Base-by-base conservation (phyloP, 1,140 invertebrate species). In the Drosophila parvula region DNA sequence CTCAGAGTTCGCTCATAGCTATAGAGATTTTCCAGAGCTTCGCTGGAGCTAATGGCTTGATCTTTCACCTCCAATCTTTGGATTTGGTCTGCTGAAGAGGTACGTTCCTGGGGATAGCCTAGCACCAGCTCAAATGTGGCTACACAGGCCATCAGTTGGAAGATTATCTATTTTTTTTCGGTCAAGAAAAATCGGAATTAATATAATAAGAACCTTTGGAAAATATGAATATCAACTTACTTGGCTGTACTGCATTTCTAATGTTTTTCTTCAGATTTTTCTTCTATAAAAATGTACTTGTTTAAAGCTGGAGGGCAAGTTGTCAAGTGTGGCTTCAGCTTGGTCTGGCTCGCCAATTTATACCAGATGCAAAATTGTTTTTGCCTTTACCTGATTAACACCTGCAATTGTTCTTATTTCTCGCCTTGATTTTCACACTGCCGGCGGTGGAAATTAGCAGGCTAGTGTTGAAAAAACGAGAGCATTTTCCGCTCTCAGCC, bases 381-480 rank as follows among this genome's bases (percentile, higher is more conserved):
- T 76, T 51, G 63, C 45, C 51, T 53, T 53, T 61, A 11, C 38
- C 47, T 18, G 56, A 88, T 88, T 88, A 88, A 51, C 83, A 83
- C 79, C 61, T 78, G 11, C 47, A 60, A 43, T 69, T 60, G 76
- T 80, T 88, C 82, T 86, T 88, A 88, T 80, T 88, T 61, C 40
- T 51, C 77, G 61, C 44, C 63, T 78, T 69, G 80, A 58, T 88
- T 89, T 74, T 88, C 67, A 51, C 82, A 79, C 63, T 51, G 40
- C 43, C 61, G 16, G 12, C 63, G 56, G 61, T 60, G 30, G 36
- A 73, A 86, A 86, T 88, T 86, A 86, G 67, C 82, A 59, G 44
- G 12, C 50, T n/a, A 48, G 55, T 53, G 78, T n/a, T 55, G 67
- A 69, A 79, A 69, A 69, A 73, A 79, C 50, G 58, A 58, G 48